Conservation (phyloP, 2,797 vertebrate species). For the Myripristis murdjan region DNA sequence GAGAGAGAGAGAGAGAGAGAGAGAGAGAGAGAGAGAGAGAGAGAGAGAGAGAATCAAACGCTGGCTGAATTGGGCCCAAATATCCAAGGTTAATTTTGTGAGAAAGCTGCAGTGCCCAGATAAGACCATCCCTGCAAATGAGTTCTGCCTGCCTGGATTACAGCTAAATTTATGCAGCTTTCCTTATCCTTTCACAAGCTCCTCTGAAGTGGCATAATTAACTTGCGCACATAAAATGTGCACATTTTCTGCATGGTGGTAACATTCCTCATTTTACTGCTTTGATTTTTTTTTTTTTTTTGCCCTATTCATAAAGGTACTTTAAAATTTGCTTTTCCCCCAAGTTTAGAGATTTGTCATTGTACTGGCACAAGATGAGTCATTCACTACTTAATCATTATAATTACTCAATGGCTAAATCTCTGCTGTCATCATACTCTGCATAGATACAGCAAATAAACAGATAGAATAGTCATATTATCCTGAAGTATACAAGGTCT, state of each 20-base stretch:
- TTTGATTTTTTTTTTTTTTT: conserved; percentile 87
- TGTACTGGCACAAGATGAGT: conserved; percentile 80
- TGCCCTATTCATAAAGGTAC: conserved; percentile 90
- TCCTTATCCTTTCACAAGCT: conserved; percentile 99
- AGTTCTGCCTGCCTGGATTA: conserved; percentile 99
- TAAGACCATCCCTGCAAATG: conserved; percentile 99
- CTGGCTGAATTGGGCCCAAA: conserved; percentile 99
- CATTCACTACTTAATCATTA: conserved; percentile 69
- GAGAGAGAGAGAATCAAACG: conserved; percentile 93
- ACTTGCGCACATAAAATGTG: conserved; percentile 99
- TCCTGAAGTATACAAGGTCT: conserved; percentile 29
- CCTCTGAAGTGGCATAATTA: conserved; percentile 99
- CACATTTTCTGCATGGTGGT: conserved; percentile 99
- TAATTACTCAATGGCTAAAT: conserved; percentile 68
- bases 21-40: conserved; percentile 54
- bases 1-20: conserved; percentile 55
- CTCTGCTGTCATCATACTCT: conserved; percentile 55
- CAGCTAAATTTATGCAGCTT: conserved; percentile 99
- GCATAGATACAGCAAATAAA: conserved; percentile 57
- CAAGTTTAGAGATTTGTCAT: conserved; percentile 82
- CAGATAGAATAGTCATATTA: conserved; percentile 45
- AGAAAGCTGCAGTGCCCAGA: conserved; percentile 99
- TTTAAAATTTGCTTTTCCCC: conserved; percentile 87
- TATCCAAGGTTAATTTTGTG: conserved; percentile 99
- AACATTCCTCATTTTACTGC: conserved; percentile 95